Conservation (phyloP, 2,797 vertebrate genomes). For the Sebastiscus albofasciatus region DNA sequence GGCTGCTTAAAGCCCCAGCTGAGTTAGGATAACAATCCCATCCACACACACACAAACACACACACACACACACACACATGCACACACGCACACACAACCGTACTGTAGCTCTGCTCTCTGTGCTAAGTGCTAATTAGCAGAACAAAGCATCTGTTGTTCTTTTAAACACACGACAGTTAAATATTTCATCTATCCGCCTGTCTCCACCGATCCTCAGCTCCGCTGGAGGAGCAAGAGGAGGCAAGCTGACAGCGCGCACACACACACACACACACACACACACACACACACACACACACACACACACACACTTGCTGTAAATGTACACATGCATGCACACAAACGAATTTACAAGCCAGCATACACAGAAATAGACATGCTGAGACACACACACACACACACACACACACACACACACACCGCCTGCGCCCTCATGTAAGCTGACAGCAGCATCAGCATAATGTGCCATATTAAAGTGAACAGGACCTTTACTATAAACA, state of each 20-base stretch:
- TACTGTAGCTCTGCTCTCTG: constrained; percentile 43
- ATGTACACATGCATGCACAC: constrained; percentile 24
- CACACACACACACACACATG: background rate
- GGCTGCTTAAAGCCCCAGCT: constrained; percentile 51
- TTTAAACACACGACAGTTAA: constrained; percentile 90
- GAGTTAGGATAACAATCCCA: constrained; percentile 61
- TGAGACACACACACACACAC: constrained; percentile 32
- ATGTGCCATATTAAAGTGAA: constrained; percentile 90
- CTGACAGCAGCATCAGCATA: constrained; percentile 94
- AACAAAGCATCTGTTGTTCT: constrained; percentile 88
- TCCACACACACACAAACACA: background rate
- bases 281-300: background rate
- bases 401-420: constrained; percentile 4
- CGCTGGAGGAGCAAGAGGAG: constrained; percentile 87
- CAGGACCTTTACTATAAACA: constrained; percentile 93
- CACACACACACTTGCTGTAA: constrained; percentile 2
- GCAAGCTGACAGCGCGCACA: constrained; percentile 87
- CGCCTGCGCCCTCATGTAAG: constrained; percentile 51
- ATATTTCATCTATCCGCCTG: constrained; percentile 91
- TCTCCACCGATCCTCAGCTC: constrained; percentile 87
- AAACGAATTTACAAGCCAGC: constrained; percentile 40
- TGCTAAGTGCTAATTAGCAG: constrained; percentile 76
- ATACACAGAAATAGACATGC: constrained; percentile 37
- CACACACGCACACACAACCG: constrained; percentile 13
- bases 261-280: constrained; percentile 7